Base-by-base conservation (phyloP, 2,888 invertebrate genomes). In the Synergus umbraculus region DNA sequence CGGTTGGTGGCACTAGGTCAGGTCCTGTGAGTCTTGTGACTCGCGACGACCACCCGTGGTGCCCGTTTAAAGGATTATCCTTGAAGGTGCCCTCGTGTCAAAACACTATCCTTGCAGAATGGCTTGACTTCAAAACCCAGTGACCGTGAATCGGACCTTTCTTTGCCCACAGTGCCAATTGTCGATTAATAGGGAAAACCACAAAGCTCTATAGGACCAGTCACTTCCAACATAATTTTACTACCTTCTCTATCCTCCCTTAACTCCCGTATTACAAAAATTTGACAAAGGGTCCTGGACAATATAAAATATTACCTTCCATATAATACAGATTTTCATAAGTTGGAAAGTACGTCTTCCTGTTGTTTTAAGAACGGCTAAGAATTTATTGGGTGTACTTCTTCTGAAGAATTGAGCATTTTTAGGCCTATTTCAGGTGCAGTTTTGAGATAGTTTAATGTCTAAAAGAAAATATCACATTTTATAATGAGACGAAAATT, bases 41-140 rank as follows among this genome's bases (percentile, higher is more conserved):
- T 79, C 77, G 54, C 81, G 78, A 78, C 67, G 89, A 85, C 89
- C 89, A 87, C 90, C 89, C 87, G 88, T 80, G 49, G 87, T 44
- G 89, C 83, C 85, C 89, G 89, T 91, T 92, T 90, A 91, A 90
- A 88, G 89, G 91, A 90, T 91, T 90, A 91, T 88, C 90, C 87
- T 84, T 83, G 76, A 87, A 89, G 90, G 89, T 90, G 88, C 89
- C 88, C 84, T 87, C 88, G 88, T 90, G 91, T 91, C 91, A 92
- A 91, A 92, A 91, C 90, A 91, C 84, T 66, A 80, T 85, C 82
- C 85, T 82, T 80, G 82, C 85, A 84, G 83, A 84, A 85, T 88
- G 83, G 85, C 81, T 90, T 91, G 90, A 90, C 90, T 91, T 88
- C 82, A 81, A 79, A 81, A 78, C 80, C 79, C 69, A 79, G 37